Base-by-base conservation (phyloP, 1,140 invertebrate genomes). In the Microplitis demolitor region DNA sequence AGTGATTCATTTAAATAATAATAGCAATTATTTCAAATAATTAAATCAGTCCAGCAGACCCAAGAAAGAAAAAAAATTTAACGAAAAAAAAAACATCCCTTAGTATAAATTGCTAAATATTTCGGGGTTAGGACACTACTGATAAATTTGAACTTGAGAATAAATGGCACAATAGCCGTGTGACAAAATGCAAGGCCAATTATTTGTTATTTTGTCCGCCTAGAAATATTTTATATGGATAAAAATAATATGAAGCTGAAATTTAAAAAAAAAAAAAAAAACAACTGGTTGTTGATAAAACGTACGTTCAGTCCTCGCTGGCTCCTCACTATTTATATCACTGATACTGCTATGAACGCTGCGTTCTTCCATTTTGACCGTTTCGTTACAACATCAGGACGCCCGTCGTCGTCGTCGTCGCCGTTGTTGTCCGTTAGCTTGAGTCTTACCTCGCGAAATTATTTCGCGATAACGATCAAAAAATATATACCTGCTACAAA, bases 251-350 rank as follows among this genome's bases (percentile, higher is more conserved):
- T 33, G 9, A 31, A 16, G 14, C 58, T 13, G n/a, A 33, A 33
- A 13, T 61, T 24, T 9, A 61, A 61, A 67, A 73, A 67, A 51
- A 13, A 4, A 45, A 16, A 73, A 39, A 62, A 62, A 51, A 45
- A 5, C 24, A 8, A 13, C 39, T n/a, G 0, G 31, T 62, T 50
- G 31, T 54, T 31, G 35, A 31, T 51, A 37, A 34, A 61, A 85
- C 84, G 87, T 83, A 85, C 85, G 73, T 69, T 86, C 85, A 75
- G 66, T 82, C 79, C 78, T 85, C 67, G 79, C 77, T 69, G 80
- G 73, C 75, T 86, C 86, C 78, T 87, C 86, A 84, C 84, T 87
- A 87, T 87, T 87, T 87, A 87, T 86, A 86, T 87, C 86, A 80
- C 83, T 86, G 82, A 83, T 87, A 83, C 83, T 85, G 80, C 85